Base-by-base conservation (phyloP, 2,888 invertebrate species). In the Maniola hyperantus region DNA sequence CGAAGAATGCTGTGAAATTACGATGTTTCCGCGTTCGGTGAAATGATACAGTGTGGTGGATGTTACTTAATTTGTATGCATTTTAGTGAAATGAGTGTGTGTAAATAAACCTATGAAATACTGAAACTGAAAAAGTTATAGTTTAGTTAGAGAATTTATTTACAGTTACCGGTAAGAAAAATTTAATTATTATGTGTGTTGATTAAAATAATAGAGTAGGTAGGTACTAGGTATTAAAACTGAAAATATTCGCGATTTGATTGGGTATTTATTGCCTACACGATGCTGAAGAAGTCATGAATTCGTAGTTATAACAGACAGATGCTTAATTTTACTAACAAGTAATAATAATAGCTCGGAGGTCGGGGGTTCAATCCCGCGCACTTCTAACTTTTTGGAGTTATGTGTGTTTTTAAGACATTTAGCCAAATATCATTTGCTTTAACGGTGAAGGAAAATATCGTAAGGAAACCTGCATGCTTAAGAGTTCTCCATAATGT, bases 1-100 rank as follows among this genome's bases (percentile, higher is more conserved):
- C 73, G 74, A 78, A 77, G 76, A 76, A 26, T 78, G 79, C 79
- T 78, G 78, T 72, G 73, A 64, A 70, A 58, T 63, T 18, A 54
- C 68, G 65, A 68, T 70, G 57, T 70, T 64, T 61, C 39, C 61
- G 48, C 57, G 59, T 58, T 51, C 60, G 51, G 10, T 20, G 44
- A 36, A 51, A 61, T 61, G 36, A 58, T 34, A 33, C 51, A 50
- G 50, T 48, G 61, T 42, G 50, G 55, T 66, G 50, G 51, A 11
- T 39, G 13, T 11, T 51, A 20, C n/a, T 34, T 15, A 60, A 51
- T 15, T 63, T 66, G 18, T 33, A 39, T 57, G 46, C 59, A 33
- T 60, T 69, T 33, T 48, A 57, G 60, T 60, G 57, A 50, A 7
- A 10, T 18, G 7, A 18, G 15, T 20, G 36, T 18, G 48, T 59